A percentile compares a stretch with the other conserved stretches of the same genome.
These are phyloP conservation scores for Diachasmimorpha longicaudata DNA, from an alignment of 1,140 invertebrate species.

Conservation along the genomic window DNA sequence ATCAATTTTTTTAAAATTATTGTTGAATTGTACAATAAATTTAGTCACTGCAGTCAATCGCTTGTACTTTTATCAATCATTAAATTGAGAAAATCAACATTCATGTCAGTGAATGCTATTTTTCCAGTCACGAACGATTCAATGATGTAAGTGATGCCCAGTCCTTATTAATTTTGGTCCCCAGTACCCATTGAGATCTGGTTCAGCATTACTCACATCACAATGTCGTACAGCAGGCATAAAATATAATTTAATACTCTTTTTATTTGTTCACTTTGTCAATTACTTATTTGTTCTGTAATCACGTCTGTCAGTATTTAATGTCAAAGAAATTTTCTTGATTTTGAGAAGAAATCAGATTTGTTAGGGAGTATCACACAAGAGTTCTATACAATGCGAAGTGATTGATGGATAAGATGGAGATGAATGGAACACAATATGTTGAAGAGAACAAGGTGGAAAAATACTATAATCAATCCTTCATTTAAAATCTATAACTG, in stretches of 20 bases:
- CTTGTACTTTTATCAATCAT: neutral
- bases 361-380: neutral
- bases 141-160: neutral
- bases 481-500: constrained; percentile 14
- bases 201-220: neutral
- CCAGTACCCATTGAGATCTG: neutral
- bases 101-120: neutral
- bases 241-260: neutral
- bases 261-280: neutral
- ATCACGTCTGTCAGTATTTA: neutral
- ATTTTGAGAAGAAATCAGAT: neutral
- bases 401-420: neutral
- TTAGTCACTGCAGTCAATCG: neutral
- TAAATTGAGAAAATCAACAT: neutral
- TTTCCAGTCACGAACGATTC: neutral
- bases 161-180: neutral
- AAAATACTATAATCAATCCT: neutral
- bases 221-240: neutral
- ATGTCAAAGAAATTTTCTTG: neutral
- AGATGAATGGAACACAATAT: neutral
- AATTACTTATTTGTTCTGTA: neutral
- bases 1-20: neutral
- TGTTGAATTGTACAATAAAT: neutral
- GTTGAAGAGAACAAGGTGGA: neutral
- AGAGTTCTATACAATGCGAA: too few relatives aligned